phyloP scores from a whole-genome alignment of 2,888 invertebrate species.

The Drosophila anomelani region DNA sequence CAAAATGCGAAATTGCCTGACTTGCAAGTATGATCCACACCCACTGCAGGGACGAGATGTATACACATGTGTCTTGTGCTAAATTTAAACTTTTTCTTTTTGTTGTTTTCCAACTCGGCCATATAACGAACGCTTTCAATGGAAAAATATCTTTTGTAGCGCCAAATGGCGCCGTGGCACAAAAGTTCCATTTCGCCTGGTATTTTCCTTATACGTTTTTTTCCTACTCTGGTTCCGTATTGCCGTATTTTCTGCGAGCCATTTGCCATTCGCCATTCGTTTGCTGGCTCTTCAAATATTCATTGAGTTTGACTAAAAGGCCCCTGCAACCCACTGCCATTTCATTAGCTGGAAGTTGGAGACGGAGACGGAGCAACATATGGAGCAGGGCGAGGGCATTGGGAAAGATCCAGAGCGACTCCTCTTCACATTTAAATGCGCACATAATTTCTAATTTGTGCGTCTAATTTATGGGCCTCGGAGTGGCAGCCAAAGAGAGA shows the following conservation, averaged over 20 bases:
- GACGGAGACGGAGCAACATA: conserved; percentile 51
- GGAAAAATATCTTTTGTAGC: conserved; percentile 78
- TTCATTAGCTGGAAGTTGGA: conserved; percentile 60
- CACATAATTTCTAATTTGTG: conserved; percentile 85
- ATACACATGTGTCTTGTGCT: conserved; percentile 69
- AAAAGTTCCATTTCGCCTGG: conserved; percentile 67
- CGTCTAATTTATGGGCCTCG: conserved; percentile 82
- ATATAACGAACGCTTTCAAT: conserved; percentile 66
- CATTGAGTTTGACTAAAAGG: conserved; percentile 79
- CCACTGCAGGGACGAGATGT: conserved; percentile 50
- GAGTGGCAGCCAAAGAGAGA: conserved; percentile 53
- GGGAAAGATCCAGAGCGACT: conserved; percentile 39
- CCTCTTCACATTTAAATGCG: conserved; percentile 83
- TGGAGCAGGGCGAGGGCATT: conserved; percentile 49
- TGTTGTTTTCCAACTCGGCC: conserved; percentile 18
- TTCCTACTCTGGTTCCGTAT: conserved; percentile 3
- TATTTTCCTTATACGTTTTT: conserved; percentile 23
- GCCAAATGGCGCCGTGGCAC: conserved; percentile 75
- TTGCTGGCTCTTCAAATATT: conserved; percentile 73
- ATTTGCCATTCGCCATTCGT: conserved; percentile 33
- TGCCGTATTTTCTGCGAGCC: conserved; percentile 14
- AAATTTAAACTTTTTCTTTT: conserved; percentile 74
- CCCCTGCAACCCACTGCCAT: conserved; percentile 58
- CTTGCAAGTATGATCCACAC: conserved; percentile 41
- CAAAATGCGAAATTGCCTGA: conserved; percentile 54